Conservation (phyloP, 1,140 invertebrate species). For the Lordiphosa collinella region DNA sequence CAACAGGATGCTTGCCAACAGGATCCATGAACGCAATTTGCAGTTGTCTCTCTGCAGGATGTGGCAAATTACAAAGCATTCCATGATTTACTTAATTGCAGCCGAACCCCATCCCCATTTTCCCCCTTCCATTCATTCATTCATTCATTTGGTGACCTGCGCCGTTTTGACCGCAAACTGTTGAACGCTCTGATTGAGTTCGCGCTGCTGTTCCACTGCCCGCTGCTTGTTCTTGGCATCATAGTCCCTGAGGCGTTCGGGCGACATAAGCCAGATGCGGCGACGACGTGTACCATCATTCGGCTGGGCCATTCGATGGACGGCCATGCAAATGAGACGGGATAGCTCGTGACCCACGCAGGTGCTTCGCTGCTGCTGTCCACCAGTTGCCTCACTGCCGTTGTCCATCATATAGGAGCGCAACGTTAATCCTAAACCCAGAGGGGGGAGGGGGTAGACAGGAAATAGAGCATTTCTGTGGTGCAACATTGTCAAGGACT, state of each 20-base stretch:
- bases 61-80: conserved; percentile 58
- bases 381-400: background rate
- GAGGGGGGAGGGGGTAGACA: background rate
- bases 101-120: background rate
- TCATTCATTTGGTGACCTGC: conserved; percentile 1
- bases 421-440: conserved; percentile 18
- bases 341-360: conserved; percentile 32
- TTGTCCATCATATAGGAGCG: conserved; percentile 27
- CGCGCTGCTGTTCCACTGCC: background rate
- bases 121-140: background rate
- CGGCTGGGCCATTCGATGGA: conserved; percentile 1
- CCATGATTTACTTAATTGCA: conserved; percentile 70
- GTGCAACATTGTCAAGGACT: background rate
- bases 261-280: conserved; percentile 12
- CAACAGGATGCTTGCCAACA: conserved; percentile 30
- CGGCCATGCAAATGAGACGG: conserved; percentile 19
- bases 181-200: background rate
- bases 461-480: background rate
- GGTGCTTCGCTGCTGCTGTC: conserved; percentile 7
- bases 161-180: conserved; percentile 4
- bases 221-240: conserved; percentile 10
- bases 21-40: conserved; percentile 40
- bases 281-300: conserved; percentile 7
- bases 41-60: conserved; percentile 27
- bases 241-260: conserved; percentile 26